Evolutionary conservation across 30 jellyfish, hydroid and myxozoan species (phyloP).

Genomic region (Sanderia malayensis): DNA sequence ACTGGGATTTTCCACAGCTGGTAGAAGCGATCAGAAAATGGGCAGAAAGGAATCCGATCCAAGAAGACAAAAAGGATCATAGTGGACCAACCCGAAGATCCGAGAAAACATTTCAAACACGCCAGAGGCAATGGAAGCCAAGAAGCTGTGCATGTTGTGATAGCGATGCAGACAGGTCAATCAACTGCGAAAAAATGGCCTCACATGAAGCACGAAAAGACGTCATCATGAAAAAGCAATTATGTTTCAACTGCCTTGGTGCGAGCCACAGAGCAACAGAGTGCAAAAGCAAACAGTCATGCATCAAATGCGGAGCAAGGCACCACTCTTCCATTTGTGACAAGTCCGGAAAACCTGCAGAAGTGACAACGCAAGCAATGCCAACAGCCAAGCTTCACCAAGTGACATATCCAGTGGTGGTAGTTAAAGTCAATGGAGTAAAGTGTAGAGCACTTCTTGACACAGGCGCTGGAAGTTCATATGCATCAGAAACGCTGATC

Average conservation of each 20-base stretch:
- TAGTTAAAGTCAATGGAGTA: background rate
- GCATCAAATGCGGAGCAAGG: slow-evolving; percentile 25
- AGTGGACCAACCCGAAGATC: too few species aligned
- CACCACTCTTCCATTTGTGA: slow-evolving; percentile 52
- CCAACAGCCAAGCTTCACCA: slow-evolving; percentile 10
- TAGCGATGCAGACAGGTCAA: background rate
- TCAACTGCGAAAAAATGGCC: background rate
- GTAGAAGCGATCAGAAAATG: slow-evolving; percentile 48
- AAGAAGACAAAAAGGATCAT: too few species aligned
- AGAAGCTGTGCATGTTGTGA: slow-evolving; percentile 6
- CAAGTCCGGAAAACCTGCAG: slow-evolving; percentile 13
- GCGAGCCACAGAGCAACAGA: slow-evolving; percentile 39
- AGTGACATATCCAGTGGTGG: slow-evolving; percentile 11
- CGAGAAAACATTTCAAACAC: too few species aligned
- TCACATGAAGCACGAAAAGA: background rate
- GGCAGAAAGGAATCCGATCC: slow-evolving; percentile 62
- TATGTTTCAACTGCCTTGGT: too few species aligned
- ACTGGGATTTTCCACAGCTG: slow-evolving; percentile 46
- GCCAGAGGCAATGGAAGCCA: slow-evolving; percentile 16
- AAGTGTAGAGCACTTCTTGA: slow-evolving; percentile 20
- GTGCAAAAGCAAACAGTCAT: slow-evolving; percentile 29
- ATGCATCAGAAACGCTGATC: slow-evolving; percentile 8
- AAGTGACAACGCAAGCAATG: slow-evolving; percentile 9
- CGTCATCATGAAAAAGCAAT: background rate
- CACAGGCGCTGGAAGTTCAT: slow-evolving; percentile 16